Evolutionary conservation across 2,888 invertebrate genomes (phyloP), one percentile per base, ranked within the genome.

Genomic region (Phragmatobia fuliginosa): DNA sequence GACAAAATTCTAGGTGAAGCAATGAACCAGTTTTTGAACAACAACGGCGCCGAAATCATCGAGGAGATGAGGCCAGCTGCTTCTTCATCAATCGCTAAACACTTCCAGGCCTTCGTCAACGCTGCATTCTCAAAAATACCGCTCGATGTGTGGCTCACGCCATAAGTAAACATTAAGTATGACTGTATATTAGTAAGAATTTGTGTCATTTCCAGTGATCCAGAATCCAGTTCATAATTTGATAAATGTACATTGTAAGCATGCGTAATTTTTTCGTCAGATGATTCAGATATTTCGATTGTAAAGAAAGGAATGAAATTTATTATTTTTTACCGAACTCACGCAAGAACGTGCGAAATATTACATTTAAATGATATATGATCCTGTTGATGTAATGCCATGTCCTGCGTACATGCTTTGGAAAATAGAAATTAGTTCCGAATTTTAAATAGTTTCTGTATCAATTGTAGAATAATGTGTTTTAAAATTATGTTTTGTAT

Each of bases 21-120:
- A 0, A 97, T 98, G 96, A 98, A 98, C 90, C 97, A 97, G 88
- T 98, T 98, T 89, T 91, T 98, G 75, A 98, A 98, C 91, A 97
- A 97, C 88, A 97, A 98, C 84, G 96, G 97, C 0, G 96, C 97
- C 62, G 97, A 97, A 88, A 97, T 98, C 80, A 97, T 98, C 75
- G 96, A 97, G 70, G 98, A 98, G 93, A 97, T 98, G 97, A 96
- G 97, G 84, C 97, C 97, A 3, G 97, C 97, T 0, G 97, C 97
- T 0, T 96, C 96, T 3, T 90, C 95, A 14, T 96, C 97, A 76
- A 97, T 98, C 80, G 96, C 97, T 2, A 97, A 96, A 80, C 97
- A 97, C 84, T 97, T 97, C 93, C 96, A 97, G 86, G 93, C 95
- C 1, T 97, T 97, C 90, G 94, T 98, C 69, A 97, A 97, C 85